Evolutionary conservation across 2,113 vertebrate genomes (phyloP).

Genomic region (Mirounga angustirostris): DNA sequence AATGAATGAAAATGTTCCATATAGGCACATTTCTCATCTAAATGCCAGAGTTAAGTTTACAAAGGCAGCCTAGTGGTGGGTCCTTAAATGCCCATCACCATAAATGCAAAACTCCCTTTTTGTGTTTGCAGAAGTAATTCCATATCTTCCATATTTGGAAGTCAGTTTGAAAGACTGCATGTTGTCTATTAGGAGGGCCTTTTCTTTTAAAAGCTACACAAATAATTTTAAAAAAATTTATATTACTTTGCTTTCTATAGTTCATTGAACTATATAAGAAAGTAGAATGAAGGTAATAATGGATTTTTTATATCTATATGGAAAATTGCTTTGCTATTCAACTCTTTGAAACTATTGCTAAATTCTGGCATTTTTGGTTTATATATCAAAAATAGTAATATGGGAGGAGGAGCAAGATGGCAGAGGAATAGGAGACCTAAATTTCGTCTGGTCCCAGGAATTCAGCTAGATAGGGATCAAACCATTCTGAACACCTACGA

Average conservation of each 20-base stretch:
- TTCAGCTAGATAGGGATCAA: too few relatives aligned
- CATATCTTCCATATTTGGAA: background rate
- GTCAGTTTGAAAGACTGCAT: background rate
- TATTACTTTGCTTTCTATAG: conserved; percentile 33
- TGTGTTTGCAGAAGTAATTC: background rate
- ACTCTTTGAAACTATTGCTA: background rate
- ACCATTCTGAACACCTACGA: too few relatives aligned
- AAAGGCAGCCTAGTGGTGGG: background rate
- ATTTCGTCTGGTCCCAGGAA: too few relatives aligned
- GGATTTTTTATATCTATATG: background rate
- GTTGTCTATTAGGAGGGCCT: background rate
- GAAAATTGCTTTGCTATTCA: conserved; percentile 25
- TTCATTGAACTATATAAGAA: background rate
- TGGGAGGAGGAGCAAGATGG: background rate
- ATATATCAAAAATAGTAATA: background rate
- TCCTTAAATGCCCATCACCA: background rate
- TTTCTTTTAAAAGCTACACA: background rate
- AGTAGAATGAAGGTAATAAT: background rate
- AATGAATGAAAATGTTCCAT: background rate
- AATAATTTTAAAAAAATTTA: background rate
- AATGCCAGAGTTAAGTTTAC: background rate
- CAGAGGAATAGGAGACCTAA: too few relatives aligned
- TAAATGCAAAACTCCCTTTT: background rate
- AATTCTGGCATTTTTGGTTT: conserved; percentile 36
- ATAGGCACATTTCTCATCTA: conserved; percentile 2